Evolutionary conservation across 2,888 invertebrate genomes (phyloP), one percentile per base, ranked within the genome.

Genomic region (Caenorhabditis japonica): DNA sequence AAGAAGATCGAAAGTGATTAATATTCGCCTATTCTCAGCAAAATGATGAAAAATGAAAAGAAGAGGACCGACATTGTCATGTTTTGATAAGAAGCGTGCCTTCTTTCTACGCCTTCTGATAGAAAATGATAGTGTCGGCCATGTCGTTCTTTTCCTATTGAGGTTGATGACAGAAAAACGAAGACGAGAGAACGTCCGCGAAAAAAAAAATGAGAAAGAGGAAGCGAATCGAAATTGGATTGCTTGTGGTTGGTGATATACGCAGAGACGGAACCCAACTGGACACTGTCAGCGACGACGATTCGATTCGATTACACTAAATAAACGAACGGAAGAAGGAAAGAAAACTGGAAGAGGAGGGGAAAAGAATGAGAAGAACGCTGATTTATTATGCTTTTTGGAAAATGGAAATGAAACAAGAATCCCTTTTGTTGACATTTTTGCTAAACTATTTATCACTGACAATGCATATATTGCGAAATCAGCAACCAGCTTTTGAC

Each of bases 1-100:
- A 46, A 12, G 33, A 3, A 33, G 19, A 46, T 15, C 13, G 34
- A 49, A 34, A 49, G 34, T 49, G 49, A 49, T 49, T 49, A 21
- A 49, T 49, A 19, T 49, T 34, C 49, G 86, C 88, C 89, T 27
- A 34, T 51, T 30, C 30, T 5, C 10, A 7, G 5, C 30, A 10
- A 30, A 30, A 30, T 10, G 3, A 51, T 19, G 19, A 38, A 36
- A 25, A 36, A 51, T 23, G 27, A 19, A 53, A 17, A 39, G 53
- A 53, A 39, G 34, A 33, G 53, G 51, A 38, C 59, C 33, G 33
- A 41, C 19, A 43, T 7, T 7, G 33, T n/a, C 38, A 27, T 51
- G 51, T 60, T 60, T 41, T 51, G 60, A 60, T 60, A 60, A 51
- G 60, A 59, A 59, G 59, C 59, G 59, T 59, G 59, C 39, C 49